Evolutionary conservation across 2,888 invertebrate genomes (phyloP), one percentile per base, ranked within the genome.

Genomic region (Chloroclysta siterata): DNA sequence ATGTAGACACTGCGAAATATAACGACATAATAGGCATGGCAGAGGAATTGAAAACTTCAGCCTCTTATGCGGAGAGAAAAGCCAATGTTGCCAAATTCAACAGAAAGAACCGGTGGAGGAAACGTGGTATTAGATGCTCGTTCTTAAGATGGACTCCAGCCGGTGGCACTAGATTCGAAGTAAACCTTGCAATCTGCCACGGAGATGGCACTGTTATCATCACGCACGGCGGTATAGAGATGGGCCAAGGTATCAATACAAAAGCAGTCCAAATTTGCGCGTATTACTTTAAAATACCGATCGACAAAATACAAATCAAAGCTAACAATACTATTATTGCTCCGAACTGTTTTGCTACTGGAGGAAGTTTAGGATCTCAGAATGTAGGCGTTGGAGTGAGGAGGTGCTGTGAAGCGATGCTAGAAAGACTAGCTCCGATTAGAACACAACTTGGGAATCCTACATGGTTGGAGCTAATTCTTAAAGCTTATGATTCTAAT

Each of bases 161-260:
- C 1, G 70, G 70, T 14, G 36, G 65, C 11, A 70, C 72, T 14
- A 80, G 89, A 47, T 86, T 79, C 47, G 94, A 93, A 65, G 89
- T 93, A 0, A 84, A 93, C 57, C 85, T 96, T 11, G 92, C 95
- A 1, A 93, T 97, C 60, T 96, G 93, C 75, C 92, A 95, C 11
- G 92, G 94, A 1, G 93, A 96, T 74, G 77, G 79, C 0, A 93
- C 94, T 4, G 95, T 96, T 0, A 88, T 94, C 1, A 89, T 96
- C n/a, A 82, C 93, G 1, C 95, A 95, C 69, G 94, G 94, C 29
- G 95, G 95, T 1, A 85, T 95, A 36, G 95, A 95, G 85, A 92
- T 94, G 80, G 96, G 96, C 0, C 96, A 97, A 88, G 96, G 96
- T 0, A 90, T 96, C 46, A 87, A 96, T 68, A 96, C 96, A 3